These are phyloP conservation scores for Ceraclea dissimilis DNA, from an alignment of 2,888 invertebrate genomes.

Conservation along the genomic window DNA sequence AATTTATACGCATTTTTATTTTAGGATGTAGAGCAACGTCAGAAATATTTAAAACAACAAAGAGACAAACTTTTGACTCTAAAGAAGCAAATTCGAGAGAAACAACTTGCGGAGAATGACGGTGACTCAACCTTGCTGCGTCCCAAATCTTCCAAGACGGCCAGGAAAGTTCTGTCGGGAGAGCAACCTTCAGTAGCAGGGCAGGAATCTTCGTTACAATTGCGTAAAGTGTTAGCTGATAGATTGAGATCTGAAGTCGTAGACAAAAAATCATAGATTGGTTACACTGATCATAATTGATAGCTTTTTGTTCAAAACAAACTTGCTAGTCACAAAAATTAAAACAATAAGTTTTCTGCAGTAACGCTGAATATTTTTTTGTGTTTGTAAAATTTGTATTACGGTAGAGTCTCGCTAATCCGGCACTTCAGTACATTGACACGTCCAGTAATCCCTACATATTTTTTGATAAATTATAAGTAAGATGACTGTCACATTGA, in stretches of 20 bases:
- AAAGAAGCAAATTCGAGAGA: slow-evolving; percentile 81
- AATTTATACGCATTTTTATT: background rate
- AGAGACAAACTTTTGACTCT: slow-evolving; percentile 84
- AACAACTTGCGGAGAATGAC: slow-evolving; percentile 61
- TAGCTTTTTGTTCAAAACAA: background rate
- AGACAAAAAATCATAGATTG: slow-evolving; percentile 32
- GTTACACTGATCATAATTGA: background rate
- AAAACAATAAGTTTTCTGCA: background rate
- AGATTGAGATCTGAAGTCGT: slow-evolving; percentile 82
- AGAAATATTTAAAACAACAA: slow-evolving; percentile 80
- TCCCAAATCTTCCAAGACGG: slow-evolving; percentile 70
- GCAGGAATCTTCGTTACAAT: slow-evolving; percentile 55
- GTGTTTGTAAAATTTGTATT: background rate
- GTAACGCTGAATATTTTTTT: background rate
- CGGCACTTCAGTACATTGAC: background rate
- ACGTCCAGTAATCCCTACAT: background rate
- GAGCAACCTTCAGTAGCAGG: slow-evolving; percentile 28
- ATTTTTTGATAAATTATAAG: background rate
- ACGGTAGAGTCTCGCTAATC: too few relatives aligned
- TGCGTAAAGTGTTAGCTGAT: slow-evolving; percentile 76
- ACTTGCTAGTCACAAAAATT: background rate
- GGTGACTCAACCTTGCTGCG: slow-evolving; percentile 40
- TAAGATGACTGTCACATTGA: too few relatives aligned
- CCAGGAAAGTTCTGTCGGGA: slow-evolving; percentile 57
- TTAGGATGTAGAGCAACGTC: slow-evolving; percentile 64